Evolutionary conservation across 2,797 vertebrate genomes (phyloP).

Genomic region (Adelosebastes latens): DNA sequence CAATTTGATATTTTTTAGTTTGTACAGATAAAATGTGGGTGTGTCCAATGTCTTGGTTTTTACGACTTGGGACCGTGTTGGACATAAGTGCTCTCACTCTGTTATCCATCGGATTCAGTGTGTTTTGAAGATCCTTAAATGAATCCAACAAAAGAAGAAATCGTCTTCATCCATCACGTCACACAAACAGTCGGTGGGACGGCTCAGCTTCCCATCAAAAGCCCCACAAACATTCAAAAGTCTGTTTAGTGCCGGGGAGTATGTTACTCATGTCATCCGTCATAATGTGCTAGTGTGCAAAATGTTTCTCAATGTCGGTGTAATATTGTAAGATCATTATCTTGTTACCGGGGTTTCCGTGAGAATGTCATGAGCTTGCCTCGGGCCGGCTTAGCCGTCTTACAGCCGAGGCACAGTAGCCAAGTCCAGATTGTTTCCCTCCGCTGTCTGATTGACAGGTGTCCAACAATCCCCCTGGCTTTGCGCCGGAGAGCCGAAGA

Average conservation of each 20-base stretch:
- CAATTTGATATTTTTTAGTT: background rate
- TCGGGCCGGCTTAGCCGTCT: constrained; percentile 56
- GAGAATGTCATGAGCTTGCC: constrained; percentile 75
- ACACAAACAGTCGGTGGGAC: background rate
- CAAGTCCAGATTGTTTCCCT: constrained; percentile 62
- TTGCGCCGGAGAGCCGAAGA: constrained; percentile 80
- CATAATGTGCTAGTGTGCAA: constrained; percentile 70
- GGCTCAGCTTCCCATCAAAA: constrained; percentile 3
- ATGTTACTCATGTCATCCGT: constrained; percentile 39
- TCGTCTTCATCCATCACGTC: background rate
- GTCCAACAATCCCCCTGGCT: constrained; percentile 81
- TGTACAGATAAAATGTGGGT: too few species aligned
- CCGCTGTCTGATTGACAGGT: constrained; percentile 81
- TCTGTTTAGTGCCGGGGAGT: constrained; percentile 20
- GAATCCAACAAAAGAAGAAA: background rate
- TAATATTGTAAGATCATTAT: constrained; percentile 77
- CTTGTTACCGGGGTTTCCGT: constrained; percentile 75
- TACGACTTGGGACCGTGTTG: background rate
- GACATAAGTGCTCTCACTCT: background rate
- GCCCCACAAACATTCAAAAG: constrained; percentile 32
- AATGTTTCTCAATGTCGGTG: constrained; percentile 65
- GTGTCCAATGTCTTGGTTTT: background rate
- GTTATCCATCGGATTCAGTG: background rate
- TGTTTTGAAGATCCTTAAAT: background rate
- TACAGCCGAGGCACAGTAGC: constrained; percentile 70